Percentiles rank a stretch among this genome's conserved stretches.
phyloP scores from a whole-genome alignment of 1,140 invertebrate species.

The Lerema accius region DNA sequence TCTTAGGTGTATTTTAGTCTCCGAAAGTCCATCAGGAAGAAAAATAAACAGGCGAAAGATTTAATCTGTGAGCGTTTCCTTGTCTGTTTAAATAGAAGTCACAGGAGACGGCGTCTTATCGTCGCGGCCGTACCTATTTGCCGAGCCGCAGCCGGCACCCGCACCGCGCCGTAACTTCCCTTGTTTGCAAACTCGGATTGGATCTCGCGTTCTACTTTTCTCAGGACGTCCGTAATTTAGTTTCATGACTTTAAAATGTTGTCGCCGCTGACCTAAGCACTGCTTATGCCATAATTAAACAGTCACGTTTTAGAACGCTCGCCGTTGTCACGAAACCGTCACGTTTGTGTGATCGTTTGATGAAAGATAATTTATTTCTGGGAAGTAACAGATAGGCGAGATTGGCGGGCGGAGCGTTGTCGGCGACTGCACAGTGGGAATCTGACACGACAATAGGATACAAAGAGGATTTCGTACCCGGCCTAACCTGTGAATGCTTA shows the following conservation, averaged over 20 bases:
- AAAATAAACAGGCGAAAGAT: constrained; percentile 75
- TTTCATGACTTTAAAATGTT: constrained; percentile 80
- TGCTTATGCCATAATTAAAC: constrained; percentile 45
- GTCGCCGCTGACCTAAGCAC: constrained; percentile 60
- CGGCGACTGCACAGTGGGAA: constrained; percentile 66
- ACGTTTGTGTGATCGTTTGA: constrained; percentile 28
- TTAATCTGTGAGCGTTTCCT: constrained; percentile 74
- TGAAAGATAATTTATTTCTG: constrained; percentile 44
- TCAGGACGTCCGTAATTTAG: constrained; percentile 73
- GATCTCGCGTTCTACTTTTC: constrained; percentile 78
- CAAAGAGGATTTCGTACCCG: constrained; percentile 48
- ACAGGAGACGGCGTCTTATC: constrained; percentile 75
- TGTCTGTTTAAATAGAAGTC: constrained; percentile 78
- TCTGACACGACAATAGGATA: constrained; percentile 61
- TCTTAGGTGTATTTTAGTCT: constrained; percentile 59
- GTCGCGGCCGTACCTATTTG: constrained; percentile 71
- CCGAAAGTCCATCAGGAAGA: constrained; percentile 55
- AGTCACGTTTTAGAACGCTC: constrained; percentile 25
- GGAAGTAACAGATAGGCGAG: constrained; percentile 43
- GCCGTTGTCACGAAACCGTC: constrained; percentile 27
- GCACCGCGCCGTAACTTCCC: constrained; percentile 70
- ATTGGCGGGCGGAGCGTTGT: constrained; percentile 54
- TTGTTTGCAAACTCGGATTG: constrained; percentile 82
- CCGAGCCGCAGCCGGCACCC: constrained; percentile 64
- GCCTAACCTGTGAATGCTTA: constrained; percentile 54